Conservation (phyloP, 2,797 vertebrate species). For the Thunnus albacares region DNA sequence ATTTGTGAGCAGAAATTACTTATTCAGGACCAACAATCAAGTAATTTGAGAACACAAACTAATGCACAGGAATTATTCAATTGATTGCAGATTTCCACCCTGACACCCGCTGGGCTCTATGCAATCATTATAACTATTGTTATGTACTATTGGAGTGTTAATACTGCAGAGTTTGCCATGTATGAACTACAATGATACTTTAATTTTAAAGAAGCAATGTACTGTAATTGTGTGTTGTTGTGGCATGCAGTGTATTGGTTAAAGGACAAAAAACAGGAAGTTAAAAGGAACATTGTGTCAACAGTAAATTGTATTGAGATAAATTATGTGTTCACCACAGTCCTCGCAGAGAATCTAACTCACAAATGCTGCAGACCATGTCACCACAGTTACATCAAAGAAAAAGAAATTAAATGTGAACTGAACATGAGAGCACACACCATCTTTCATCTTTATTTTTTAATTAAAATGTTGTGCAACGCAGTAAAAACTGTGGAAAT, state of each 20-base stretch:
- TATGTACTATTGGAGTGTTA: too few relatives aligned
- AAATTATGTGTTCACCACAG: constrained; percentile 16
- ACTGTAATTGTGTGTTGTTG: background rate
- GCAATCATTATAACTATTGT: too few relatives aligned
- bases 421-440: background rate
- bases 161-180: background rate
- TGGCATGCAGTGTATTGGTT: background rate
- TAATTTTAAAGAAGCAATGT: background rate
- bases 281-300: background rate
- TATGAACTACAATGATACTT: background rate
- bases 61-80: background rate
- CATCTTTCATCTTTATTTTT: background rate
- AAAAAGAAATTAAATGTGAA: background rate
- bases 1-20: too few relatives aligned
- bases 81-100: background rate
- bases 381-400: constrained; percentile 17
- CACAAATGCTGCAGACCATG: constrained; percentile 1
- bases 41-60: background rate
- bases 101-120: too few relatives aligned
- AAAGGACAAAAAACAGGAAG: constrained; percentile 6
- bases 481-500: background rate
- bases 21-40: background rate
- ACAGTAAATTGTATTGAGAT: background rate
- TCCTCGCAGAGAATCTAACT: constrained; percentile 7
- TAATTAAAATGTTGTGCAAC: background rate